Conservation (phyloP, 2,113 vertebrate genomes). For the Microcebus griseorufus region DNA sequence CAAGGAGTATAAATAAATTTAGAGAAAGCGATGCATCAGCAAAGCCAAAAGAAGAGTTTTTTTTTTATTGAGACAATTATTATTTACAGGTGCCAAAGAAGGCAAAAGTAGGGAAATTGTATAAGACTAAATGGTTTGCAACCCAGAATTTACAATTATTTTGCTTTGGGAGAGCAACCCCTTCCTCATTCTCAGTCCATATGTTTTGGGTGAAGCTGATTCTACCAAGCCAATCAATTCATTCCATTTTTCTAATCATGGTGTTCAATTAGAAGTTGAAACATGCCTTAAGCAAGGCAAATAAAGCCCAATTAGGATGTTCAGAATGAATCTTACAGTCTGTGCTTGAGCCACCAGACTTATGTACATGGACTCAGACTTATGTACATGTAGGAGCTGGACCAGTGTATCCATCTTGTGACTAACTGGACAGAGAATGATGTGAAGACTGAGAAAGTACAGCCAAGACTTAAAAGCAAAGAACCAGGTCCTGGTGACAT, state of each 20-base stretch:
- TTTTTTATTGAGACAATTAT: neutral
- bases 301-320: neutral
- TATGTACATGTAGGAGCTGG: neutral
- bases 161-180: neutral
- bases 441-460: neutral
- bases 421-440: neutral
- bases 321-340: neutral
- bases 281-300: neutral
- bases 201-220: neutral
- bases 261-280: neutral
- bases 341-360: neutral
- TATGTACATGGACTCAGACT: neutral
- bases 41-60: neutral
- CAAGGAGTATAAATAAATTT: neutral
- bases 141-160: neutral
- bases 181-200: neutral
- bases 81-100: neutral
- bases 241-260: neutral
- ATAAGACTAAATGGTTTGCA: neutral
- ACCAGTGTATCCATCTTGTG: neutral
- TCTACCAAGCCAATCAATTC: neutral
- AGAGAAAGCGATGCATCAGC: neutral
- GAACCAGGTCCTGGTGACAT: neutral
- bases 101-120: neutral
- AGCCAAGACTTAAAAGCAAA: neutral